A percentile compares a stretch with the other conserved stretches of the same genome.
Evolutionary conservation across 2,888 invertebrate genomes (phyloP).

Genomic region (Ephialtes manifestator): DNA sequence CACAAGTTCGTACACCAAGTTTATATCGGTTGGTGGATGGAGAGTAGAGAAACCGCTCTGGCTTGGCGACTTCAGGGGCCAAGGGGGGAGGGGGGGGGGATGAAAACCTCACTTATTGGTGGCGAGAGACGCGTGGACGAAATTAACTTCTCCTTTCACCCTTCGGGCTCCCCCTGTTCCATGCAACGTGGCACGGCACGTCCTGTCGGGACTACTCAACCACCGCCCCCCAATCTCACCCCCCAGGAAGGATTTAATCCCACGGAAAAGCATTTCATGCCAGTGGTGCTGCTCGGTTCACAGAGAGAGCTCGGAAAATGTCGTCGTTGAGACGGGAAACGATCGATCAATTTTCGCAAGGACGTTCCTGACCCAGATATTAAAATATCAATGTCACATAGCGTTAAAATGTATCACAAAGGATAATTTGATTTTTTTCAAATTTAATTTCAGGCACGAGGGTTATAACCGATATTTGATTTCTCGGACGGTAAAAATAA

Average conservation of each 20-base stretch:
- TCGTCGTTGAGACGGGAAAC: constrained; percentile 33
- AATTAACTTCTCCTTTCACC: constrained; percentile 74
- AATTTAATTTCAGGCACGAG: neutral
- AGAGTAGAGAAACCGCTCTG: constrained; percentile 19
- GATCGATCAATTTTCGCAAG: constrained; percentile 35
- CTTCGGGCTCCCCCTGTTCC: constrained; percentile 64
- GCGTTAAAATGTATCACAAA: neutral
- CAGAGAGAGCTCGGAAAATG: constrained; percentile 31
- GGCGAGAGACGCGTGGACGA: constrained; percentile 71
- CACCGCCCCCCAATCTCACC: constrained; percentile 7
- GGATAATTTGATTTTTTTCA: constrained; percentile 4
- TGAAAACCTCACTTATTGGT: constrained; percentile 70
- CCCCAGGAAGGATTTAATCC: constrained; percentile 73
- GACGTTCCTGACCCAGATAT: constrained; percentile 31
- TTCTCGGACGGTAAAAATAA: neutral
- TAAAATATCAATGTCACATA: constrained; percentile 23
- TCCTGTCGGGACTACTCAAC: constrained; percentile 34
- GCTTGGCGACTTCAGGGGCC: neutral
- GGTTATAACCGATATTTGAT: neutral
- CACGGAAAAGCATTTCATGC: constrained; percentile 69
- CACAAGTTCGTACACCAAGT: constrained; percentile 20
- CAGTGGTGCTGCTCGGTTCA: constrained; percentile 2
- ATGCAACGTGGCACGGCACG: constrained; percentile 32
- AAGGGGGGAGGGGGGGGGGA: constrained; percentile 1
- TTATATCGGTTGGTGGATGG: constrained; percentile 15